A percentile compares a stretch with the other conserved stretches of the same genome.
These are phyloP conservation scores for Philopedon plagiatum DNA, from an alignment of 2,888 invertebrate genomes.

Conservation along the genomic window DNA sequence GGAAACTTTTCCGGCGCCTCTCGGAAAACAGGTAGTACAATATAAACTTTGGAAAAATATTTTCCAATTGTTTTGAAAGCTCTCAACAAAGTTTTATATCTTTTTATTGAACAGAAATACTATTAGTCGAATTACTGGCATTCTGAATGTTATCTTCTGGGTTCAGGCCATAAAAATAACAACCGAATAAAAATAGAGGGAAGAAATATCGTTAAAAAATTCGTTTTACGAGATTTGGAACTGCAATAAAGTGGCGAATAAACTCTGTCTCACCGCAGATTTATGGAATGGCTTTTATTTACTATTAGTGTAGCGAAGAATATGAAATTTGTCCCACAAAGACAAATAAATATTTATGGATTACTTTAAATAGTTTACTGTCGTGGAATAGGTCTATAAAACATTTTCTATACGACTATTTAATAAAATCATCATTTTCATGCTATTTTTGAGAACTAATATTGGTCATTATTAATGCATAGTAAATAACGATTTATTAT, in stretches of 20 bases:
- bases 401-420: background rate
- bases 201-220: conserved; percentile 31
- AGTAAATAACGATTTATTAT: no score
- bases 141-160: conserved; percentile 28
- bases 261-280: conserved; percentile 13
- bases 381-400: background rate
- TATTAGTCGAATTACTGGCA: conserved; percentile 41
- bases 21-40: conserved; percentile 21
- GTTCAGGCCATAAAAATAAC: conserved; percentile 23
- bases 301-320: background rate
- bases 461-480: no score
- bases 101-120: conserved; percentile 41
- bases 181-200: conserved; percentile 19
- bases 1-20: conserved; percentile 38
- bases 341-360: conserved; percentile 1
- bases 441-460: no score
- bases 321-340: background rate
- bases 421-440: no score
- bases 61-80: conserved; percentile 48
- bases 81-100: conserved; percentile 43
- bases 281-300: conserved; percentile 12
- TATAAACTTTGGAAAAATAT: conserved; percentile 43
- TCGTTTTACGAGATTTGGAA: conserved; percentile 14
- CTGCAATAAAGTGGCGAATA: conserved; percentile 14
- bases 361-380: background rate